Conservation (phyloP, 2,888 invertebrate genomes). For the Phengaris alcon region DNA sequence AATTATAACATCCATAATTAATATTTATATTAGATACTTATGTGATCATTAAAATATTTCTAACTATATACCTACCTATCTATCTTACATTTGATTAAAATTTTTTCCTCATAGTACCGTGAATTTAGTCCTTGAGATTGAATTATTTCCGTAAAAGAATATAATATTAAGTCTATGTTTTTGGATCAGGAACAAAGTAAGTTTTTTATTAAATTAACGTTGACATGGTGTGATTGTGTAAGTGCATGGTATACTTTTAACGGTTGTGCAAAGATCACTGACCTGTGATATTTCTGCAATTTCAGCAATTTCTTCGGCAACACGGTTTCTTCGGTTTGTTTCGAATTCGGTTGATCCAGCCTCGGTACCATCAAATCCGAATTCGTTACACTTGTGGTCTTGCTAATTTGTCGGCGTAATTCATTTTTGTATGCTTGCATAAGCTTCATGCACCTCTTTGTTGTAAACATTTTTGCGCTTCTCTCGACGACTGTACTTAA, state of each 20-base stretch:
- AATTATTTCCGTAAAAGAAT: not conserved
- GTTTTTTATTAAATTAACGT: not conserved
- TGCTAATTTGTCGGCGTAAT: constrained; percentile 77
- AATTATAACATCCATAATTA: too few relatives aligned
- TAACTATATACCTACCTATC: not conserved
- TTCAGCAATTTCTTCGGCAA: constrained; percentile 71
- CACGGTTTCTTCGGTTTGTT: constrained; percentile 61
- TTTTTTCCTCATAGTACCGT: not conserved
- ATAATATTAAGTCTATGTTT: not conserved
- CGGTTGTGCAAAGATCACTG: constrained; percentile 56
- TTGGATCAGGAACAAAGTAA: not conserved
- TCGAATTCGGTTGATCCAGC: constrained; percentile 61
- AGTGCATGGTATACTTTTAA: constrained; percentile 21
- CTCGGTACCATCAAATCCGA: constrained; percentile 79
- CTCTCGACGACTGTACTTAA: not conserved
- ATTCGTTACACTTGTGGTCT: constrained; percentile 80
- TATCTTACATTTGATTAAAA: not conserved
- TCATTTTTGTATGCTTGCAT: constrained; percentile 68
- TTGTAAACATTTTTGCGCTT: constrained; percentile 60
- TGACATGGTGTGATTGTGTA: constrained; percentile 25
- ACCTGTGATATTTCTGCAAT: constrained; percentile 80
- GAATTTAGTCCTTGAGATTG: not conserved
- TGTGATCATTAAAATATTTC: not conserved
- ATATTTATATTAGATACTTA: not conserved
- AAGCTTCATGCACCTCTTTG: constrained; percentile 63